Evolutionary conservation across 2,888 invertebrate genomes (phyloP), one percentile per base, ranked within the genome.

Genomic region (Eudasyphora cyanicolor): DNA sequence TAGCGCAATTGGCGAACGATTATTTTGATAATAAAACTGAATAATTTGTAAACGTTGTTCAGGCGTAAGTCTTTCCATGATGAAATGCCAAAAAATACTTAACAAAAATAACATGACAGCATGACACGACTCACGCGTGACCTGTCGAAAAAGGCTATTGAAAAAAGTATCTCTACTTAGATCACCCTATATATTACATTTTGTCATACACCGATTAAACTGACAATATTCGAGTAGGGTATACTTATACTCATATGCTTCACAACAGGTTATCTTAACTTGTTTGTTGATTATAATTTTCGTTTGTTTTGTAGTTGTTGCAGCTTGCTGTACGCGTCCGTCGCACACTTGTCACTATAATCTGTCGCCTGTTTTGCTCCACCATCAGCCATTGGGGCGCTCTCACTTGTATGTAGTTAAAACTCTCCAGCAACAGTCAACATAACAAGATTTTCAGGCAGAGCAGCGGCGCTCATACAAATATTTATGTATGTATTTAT

Each of bases 311-410:
- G 57, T 5, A n/a, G 57, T 29, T 60, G 24, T 14, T 2, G 29
- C 17, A 10, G 54, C 24, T 49, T 5, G 49, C 17, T 2, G 49
- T 49, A n/a, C n/a, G n/a, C 5, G 49, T 21, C 24, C 38, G 75
- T 79, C 38, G 57, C 76, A 76, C 73, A 83, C 74, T 77, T 74
- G 57, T 57, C 57, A 57, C 57, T 57, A 27, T 7, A 57, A 57
- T 27, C 57, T 27, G 12, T 78, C 64, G n/a, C n/a, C 17, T 73
- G 38, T 67, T 45, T 60, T 8, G 21, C 21, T 21, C 5, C 21
- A 51, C 45, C n/a, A 8, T 6, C 45, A 12, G 4, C 45, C 12
- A n/a, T 17, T 51, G 24, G 57, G 10, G 5, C 27, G 12, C 57
- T 57, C 57, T 57, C 24, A 27, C 10, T 2, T 57, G 27, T 24